Evolutionary conservation across 2,797 vertebrate genomes (phyloP), one percentile per base, ranked within the genome.

Genomic region (Mareca penelope): DNA sequence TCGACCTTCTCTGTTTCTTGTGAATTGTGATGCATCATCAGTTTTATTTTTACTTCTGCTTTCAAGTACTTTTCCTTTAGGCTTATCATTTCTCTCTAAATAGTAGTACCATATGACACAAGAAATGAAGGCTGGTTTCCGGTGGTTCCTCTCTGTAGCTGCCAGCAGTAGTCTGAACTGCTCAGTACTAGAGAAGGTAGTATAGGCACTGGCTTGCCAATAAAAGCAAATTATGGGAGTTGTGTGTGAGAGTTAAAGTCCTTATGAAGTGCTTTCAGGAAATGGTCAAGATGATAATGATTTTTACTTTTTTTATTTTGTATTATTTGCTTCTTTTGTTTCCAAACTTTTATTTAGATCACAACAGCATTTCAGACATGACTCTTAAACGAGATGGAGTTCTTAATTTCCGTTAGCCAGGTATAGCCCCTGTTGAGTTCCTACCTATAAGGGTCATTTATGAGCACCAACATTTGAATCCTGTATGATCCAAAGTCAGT

Each of bases 31-130:
- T 91, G 72, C 24, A 88, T 91, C 89, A 91, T 94, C 1, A 0
- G 8, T 84, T 95, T 96, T 96, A 91, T 93, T 96, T 97, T 96
- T 96, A 75, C 61, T 90, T 89, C 50, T 87, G 60, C 68, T 94
- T 87, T 91, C 64, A 91, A 91, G 76, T 52, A 33, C 19, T 91
- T 89, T 93, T 89, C 19, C 39, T 78, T 92, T 93, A 67, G 82
- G 33, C 29, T 90, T 92, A 82, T 95, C 29, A 70, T 86, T 95
- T 33, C 9, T 90, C 88, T 96, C 65, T 93, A 95, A 94, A 94
- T 93, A 93, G 71, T 81, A 61, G 50, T 57, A 77, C 48, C 78
- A 86, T 76, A 72, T 90, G 71, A 91, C 59, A 73, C n/a, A 68
- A 84, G 73, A 82, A 84, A 28, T 68, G 73, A 82, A 82, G 42